Percentiles rank a stretch among this genome's conserved stretches.
Evolutionary conservation across 2,797 vertebrate species (phyloP).

Genomic region (Phataginus tetradactyla): DNA sequence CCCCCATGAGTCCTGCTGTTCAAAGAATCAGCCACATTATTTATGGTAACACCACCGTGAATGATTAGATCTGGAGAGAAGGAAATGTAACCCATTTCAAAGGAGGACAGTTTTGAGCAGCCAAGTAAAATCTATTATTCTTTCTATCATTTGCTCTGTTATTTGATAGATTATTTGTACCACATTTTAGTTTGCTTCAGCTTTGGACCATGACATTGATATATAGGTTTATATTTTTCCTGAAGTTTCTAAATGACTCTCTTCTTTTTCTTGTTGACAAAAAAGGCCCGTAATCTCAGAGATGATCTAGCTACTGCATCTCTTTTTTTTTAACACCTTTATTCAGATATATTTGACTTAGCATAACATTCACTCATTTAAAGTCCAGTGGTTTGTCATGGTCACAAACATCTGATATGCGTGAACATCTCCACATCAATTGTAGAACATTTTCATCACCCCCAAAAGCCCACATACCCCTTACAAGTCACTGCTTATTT

Average conservation of each 20-base stretch:
- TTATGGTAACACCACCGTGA: not conserved
- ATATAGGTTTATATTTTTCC: not conserved
- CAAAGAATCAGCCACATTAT: not conserved
- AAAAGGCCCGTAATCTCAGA: not conserved
- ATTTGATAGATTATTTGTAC: not conserved
- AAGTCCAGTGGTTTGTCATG: not conserved
- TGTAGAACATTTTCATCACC: not conserved
- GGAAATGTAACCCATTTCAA: not conserved
- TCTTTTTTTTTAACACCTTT: not conserved
- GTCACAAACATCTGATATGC: not conserved
- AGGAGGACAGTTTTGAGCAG: not conserved
- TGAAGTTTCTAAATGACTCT: not conserved
- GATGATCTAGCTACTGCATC: not conserved
- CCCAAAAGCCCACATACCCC: not conserved
- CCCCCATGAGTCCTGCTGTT: not conserved
- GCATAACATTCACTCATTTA: not conserved
- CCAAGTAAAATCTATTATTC: not conserved
- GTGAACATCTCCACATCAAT: not conserved
- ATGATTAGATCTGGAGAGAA: not conserved
- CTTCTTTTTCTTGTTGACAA: not conserved
- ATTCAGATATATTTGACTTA: not conserved
- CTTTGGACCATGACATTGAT: not conserved
- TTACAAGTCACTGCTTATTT: not conserved
- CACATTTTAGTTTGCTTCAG: constrained; percentile 17
- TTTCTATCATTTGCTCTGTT: not conserved